Base-by-base conservation (phyloP, 2,113 vertebrate species). In the Pteropus alecto region DNA sequence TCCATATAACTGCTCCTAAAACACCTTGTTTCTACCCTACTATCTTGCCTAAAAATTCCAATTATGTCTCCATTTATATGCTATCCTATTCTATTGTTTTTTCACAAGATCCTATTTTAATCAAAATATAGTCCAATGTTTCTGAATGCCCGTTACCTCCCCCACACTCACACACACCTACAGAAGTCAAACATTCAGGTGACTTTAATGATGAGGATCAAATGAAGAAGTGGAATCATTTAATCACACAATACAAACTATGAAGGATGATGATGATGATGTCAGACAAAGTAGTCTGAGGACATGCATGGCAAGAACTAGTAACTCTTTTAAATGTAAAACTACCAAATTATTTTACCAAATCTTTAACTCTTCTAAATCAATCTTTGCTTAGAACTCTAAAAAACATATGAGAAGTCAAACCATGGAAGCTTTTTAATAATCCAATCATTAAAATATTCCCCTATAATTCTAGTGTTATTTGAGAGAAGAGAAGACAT, bases 151-250 rank as follows among this genome's bases (percentile, higher is more conserved):
- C 60, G 30, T 41, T 73, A 88, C 22, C 21, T 58, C 56, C 22
- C 56, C 22, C 28, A 14, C n/a, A 24, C 54, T n/a, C 48, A n/a
- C 19, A 74, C 4, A 48, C 4, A 14, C 19, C 74, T 48, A 48
- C 10, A 61, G 60, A n/a, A 65, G 35, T 61, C 35, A 73, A 26
- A 56, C 11, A 85, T 71, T 81, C 86, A 81, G 30, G 26, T 77
- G 73, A 96, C 56, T 89, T 63, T 65, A 81, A 81, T 43, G 46
- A 94, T 51, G 30, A 94, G 7, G 21, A 63, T 79, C 56, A 95
- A 94, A 76, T 58, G 26, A 84, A 79, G 87, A 95, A 70, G 46
- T 5, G 70, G 30, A 95, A 70, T 92, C 79, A 95, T 48, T 92
- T 76, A 38, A 81, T 87, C 77, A 87, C 7, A 79, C 22, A 77